Evolutionary conservation across 2,888 invertebrate species (phyloP).

Genomic region (Caradrina kadenii): DNA sequence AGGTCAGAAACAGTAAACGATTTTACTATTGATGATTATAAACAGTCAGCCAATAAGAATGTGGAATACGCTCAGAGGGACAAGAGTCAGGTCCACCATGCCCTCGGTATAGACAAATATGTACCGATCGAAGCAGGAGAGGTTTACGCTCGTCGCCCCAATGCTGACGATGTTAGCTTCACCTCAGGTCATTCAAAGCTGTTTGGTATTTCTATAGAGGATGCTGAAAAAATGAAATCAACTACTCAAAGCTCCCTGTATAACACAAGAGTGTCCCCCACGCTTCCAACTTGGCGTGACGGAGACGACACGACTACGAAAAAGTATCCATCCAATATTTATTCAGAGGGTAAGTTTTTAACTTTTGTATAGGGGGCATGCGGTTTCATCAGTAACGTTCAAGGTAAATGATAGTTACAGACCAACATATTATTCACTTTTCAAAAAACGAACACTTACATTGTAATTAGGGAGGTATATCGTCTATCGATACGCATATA

Average conservation of each 20-base stretch:
- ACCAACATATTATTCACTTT: slow-evolving; percentile 19
- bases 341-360: slow-evolving; percentile 83
- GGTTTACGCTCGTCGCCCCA: slow-evolving; percentile 67
- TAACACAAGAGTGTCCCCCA: slow-evolving; percentile 91
- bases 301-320: slow-evolving; percentile 83
- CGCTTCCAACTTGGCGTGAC: slow-evolving; percentile 89
- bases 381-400: slow-evolving; percentile 51
- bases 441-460: slow-evolving; percentile 13
- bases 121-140: slow-evolving; percentile 73
- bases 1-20: slow-evolving; percentile 80
- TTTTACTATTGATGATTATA: slow-evolving; percentile 74
- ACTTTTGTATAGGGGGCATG: slow-evolving; percentile 64
- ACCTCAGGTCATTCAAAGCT: slow-evolving; percentile 92
- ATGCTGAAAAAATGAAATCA: slow-evolving; percentile 88
- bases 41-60: slow-evolving; percentile 68
- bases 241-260: slow-evolving; percentile 88
- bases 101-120: slow-evolving; percentile 60
- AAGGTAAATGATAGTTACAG: slow-evolving; percentile 31
- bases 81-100: slow-evolving; percentile 29
- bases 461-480: neutral
- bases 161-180: slow-evolving; percentile 78
- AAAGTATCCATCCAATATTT: slow-evolving; percentile 83
- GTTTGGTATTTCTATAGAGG: slow-evolving; percentile 91
- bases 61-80: slow-evolving; percentile 60
- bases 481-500: neutral